Evolutionary conservation across 2,113 vertebrate species (phyloP).

Genomic region (Odobenus rosmarus): DNA sequence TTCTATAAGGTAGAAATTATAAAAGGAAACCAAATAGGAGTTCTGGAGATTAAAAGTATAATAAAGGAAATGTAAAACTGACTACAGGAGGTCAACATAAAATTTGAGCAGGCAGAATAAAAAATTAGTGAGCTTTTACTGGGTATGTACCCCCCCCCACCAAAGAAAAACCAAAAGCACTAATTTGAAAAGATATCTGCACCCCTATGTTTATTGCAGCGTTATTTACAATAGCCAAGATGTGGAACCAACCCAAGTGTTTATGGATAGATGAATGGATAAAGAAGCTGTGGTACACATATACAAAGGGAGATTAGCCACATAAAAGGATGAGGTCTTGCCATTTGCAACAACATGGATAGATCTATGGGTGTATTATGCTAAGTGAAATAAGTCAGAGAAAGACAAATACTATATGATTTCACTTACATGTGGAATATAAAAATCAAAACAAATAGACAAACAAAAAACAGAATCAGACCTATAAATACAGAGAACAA

Average conservation of each 20-base stretch:
- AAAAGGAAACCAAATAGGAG: not conserved
- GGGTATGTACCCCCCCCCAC: not conserved
- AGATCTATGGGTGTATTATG: not conserved
- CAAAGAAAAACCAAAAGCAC: not conserved
- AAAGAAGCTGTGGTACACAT: not conserved
- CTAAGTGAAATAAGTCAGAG: not conserved
- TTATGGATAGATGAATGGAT: not conserved
- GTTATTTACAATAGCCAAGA: not conserved
- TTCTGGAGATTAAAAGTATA: not conserved
- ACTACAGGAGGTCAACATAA: not conserved
- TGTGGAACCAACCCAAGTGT: not conserved
- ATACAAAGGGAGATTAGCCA: not conserved
- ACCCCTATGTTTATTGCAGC: not conserved
- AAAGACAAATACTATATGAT: not conserved
- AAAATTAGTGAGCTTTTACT: not conserved
- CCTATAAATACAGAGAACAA: not conserved
- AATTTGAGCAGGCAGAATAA: not conserved
- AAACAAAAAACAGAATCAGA: not conserved
- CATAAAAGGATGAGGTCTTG: not conserved
- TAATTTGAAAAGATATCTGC: not conserved
- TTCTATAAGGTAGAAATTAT: not conserved
- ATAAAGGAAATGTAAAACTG: slow-evolving; percentile 10
- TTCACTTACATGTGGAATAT: not conserved
- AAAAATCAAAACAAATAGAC: not conserved
- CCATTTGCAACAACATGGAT: not conserved